Evolutionary conservation across 1,140 invertebrate genomes (phyloP).

Genomic region (Yoshiicerus persimilis): DNA sequence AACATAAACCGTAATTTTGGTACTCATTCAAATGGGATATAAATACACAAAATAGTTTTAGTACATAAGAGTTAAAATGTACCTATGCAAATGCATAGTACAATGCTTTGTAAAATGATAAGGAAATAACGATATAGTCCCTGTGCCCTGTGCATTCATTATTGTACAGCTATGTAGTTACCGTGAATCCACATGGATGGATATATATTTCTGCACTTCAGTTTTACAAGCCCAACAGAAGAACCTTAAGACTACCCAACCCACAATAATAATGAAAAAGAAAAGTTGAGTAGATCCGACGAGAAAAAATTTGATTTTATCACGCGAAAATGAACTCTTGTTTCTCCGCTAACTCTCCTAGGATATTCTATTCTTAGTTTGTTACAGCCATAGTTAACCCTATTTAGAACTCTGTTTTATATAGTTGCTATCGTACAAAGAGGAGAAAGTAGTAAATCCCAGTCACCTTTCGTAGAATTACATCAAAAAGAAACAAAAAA

Average conservation of each 20-base stretch:
- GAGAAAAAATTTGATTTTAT: conserved; percentile 31
- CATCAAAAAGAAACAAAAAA: not conserved
- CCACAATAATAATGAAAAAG: conserved; percentile 1
- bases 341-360: not conserved
- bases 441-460: not conserved
- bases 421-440: not conserved
- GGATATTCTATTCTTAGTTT: not conserved
- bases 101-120: too few species aligned
- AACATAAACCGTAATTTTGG: too few species aligned
- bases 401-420: not conserved
- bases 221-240: not conserved
- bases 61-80: too few species aligned
- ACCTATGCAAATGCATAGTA: too few species aligned
- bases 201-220: not conserved
- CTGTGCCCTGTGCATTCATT: too few species aligned
- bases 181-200: not conserved
- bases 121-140: too few species aligned
- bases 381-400: not conserved
- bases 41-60: too few species aligned
- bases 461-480: not conserved
- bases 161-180: not conserved
- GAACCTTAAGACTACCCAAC: not conserved
- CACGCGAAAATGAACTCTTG: conserved; percentile 28
- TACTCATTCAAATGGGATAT: too few species aligned
- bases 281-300: not conserved